Percentiles rank a stretch among this genome's conserved stretches.
phyloP scores from a whole-genome alignment of 64 coral and sea anemone genomes.

The Anthopleura sola region DNA sequence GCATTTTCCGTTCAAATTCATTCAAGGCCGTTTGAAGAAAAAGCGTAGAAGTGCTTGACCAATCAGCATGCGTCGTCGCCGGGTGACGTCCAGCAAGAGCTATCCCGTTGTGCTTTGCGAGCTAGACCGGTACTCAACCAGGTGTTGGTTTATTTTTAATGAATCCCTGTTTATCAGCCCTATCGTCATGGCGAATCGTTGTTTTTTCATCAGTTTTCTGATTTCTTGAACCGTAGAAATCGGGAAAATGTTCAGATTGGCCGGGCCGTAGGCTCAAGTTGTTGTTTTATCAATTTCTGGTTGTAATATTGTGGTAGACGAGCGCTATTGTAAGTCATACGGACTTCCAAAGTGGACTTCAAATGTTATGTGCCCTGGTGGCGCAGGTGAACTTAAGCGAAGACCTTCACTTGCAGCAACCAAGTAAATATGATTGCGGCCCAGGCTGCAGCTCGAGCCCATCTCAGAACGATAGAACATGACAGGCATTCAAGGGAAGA shows the following conservation, averaged over 20 bases:
- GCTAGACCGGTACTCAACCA: slow-evolving; percentile 51
- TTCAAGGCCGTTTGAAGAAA: slow-evolving; percentile 19
- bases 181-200: slow-evolving; percentile 99
- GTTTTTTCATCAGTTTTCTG: slow-evolving; percentile 95
- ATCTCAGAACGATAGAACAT: slow-evolving; percentile 58
- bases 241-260: slow-evolving; percentile 52
- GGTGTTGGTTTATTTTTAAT: slow-evolving; percentile 94
- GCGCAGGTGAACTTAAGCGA: slow-evolving; percentile 84
- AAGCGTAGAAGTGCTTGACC: slow-evolving; percentile 15
- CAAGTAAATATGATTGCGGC: slow-evolving; percentile 85
- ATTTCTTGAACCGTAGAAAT: slow-evolving; percentile 62
- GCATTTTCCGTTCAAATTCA: slow-evolving; percentile 44
- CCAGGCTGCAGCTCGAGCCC: slow-evolving; percentile 78
- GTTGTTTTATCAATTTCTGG: slow-evolving; percentile 26
- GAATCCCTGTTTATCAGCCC: slow-evolving; percentile 93
- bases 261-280: slow-evolving; percentile 30
- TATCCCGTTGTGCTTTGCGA: slow-evolving; percentile 45
- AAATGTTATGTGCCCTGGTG: slow-evolving; percentile 96
- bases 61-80: slow-evolving; percentile 14
- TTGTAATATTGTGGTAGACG: slow-evolving; percentile 35
- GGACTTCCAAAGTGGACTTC: slow-evolving; percentile 83
- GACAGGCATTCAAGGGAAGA: slow-evolving; percentile 67
- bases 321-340: slow-evolving; percentile 40
- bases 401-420: slow-evolving; percentile 84
- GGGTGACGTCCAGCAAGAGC: slow-evolving; percentile 45